Conservation (phyloP, 2,888 invertebrate species). For the Acronicta leporina region DNA sequence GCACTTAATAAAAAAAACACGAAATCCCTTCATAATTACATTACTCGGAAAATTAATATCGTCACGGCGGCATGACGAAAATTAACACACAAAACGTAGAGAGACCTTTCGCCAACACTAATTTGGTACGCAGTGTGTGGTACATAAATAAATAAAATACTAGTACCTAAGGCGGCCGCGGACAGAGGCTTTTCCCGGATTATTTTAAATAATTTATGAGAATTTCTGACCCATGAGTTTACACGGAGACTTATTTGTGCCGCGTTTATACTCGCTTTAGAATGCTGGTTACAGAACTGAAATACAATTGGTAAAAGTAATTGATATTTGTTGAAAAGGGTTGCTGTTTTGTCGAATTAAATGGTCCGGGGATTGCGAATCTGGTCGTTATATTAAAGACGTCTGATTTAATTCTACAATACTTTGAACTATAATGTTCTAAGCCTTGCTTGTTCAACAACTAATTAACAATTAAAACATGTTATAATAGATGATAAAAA, state of each 20-base stretch:
- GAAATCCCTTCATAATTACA: slow-evolving; percentile 24
- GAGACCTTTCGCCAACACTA: slow-evolving; percentile 57
- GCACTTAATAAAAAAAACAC: slow-evolving; percentile 14
- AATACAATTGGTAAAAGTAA: slow-evolving; percentile 49
- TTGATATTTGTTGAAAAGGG: slow-evolving; percentile 47
- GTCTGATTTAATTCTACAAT: no score
- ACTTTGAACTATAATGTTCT: no score
- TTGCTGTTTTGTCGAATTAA: slow-evolving; percentile 30
- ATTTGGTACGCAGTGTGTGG: slow-evolving; percentile 76
- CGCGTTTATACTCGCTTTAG: slow-evolving; percentile 39
- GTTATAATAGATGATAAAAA: no score
- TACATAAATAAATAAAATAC: slow-evolving; percentile 71
- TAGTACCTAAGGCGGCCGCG: slow-evolving; percentile 61
- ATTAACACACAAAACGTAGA: slow-evolving; percentile 35
- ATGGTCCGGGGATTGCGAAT: slow-evolving; percentile 36
- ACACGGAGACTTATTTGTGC: slow-evolving; percentile 51
- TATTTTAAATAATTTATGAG: slow-evolving; percentile 88
- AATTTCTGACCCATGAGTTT: slow-evolving; percentile 78
- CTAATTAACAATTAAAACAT: no score
- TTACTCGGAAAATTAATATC: slow-evolving; percentile 45
- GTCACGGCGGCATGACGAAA: slow-evolving; percentile 35
- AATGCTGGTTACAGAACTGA: slow-evolving; percentile 23
- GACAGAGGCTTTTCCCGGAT: slow-evolving; percentile 85
- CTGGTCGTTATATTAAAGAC: background rate
- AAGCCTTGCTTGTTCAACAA: no score